Evolutionary conservation across 1,140 invertebrate genomes (phyloP), one percentile per base, ranked within the genome.

Genomic region (Zaprionus kolodkinae): DNA sequence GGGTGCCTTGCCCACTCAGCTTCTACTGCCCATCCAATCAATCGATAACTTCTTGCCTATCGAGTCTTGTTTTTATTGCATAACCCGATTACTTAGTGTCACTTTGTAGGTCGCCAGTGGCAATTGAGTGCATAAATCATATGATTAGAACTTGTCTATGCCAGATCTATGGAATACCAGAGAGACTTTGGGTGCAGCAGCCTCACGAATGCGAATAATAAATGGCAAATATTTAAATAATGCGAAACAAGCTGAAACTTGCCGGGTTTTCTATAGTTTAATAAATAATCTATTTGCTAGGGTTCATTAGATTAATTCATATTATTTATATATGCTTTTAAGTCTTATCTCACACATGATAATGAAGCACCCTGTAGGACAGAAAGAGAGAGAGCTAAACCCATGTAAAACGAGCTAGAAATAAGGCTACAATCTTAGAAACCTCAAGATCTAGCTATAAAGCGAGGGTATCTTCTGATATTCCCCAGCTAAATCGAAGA

Each of bases 1-100:
- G 12, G 13, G 13, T 9, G 2, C 13, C 38, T 12, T 40, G 6
- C 38, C 0, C 13, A 40, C 38, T 1, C 38, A 6, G 13, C 13
- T 2, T 13, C 6, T 1, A 11, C 36, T 5, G 13, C 13, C n/a
- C 40, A n/a, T 1, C 6, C 55, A 67, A 10, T 50, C 43, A 52
- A 79, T 79, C 80, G 72, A 79, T 84, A 68, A 36, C 48, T 45
- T 59, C 45, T 15, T 21, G 45, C 45, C 3, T 71, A 64, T 43
- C 40, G 40, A 35, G 43, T 63, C 15, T 54, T 55, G 36, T 67
- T 60, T 38, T n/a, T n/a, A 62, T 65, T 64, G 68, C 62, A 36
- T 35, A 55, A 60, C 36, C 48, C 59, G 56, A 55, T 48, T 67
- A 43, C 72, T 83, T 72, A 83, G 27, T 79, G 80, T 69, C 80